Evolutionary conservation across 2,888 invertebrate species (phyloP).

Genomic region (Parnassius orleans): DNA sequence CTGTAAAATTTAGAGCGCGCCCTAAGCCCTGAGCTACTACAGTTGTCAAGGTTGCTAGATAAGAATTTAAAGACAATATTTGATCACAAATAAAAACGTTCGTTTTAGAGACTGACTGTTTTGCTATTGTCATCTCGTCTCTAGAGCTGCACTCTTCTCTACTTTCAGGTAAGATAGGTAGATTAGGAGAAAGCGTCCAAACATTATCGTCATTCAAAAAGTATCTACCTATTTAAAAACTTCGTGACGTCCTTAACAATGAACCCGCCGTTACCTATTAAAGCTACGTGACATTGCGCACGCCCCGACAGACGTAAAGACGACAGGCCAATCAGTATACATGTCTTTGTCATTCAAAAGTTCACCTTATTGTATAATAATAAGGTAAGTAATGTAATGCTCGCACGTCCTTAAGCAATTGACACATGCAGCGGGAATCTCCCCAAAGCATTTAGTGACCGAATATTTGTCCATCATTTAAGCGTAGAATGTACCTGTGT

Average conservation of each 20-base stretch:
- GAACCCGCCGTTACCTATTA: not conserved
- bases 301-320: constrained; percentile 14
- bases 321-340: constrained; percentile 13
- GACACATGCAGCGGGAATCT: constrained; percentile 1
- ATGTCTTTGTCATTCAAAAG: not conserved
- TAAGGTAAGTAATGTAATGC: not conserved
- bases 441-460: not conserved
- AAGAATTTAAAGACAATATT: too few species aligned
- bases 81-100: too few species aligned
- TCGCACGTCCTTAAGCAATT: not conserved
- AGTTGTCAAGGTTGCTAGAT: too few species aligned
- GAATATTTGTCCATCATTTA: constrained; percentile 10
- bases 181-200: too few species aligned
- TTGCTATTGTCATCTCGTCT: too few species aligned
- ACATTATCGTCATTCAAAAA: too few species aligned
- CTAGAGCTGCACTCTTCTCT: too few species aligned
- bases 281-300: constrained; percentile 22
- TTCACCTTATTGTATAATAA: not conserved
- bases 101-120: too few species aligned
- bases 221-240: too few species aligned
- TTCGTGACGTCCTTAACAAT: constrained; percentile 10
- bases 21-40: too few species aligned
- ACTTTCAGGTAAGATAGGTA: too few species aligned
- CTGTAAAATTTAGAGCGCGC: too few species aligned
- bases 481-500: not conserved